These are phyloP conservation scores for Calidris pygmaea DNA, from an alignment of 2,113 vertebrate genomes.

Conservation along the genomic window DNA sequence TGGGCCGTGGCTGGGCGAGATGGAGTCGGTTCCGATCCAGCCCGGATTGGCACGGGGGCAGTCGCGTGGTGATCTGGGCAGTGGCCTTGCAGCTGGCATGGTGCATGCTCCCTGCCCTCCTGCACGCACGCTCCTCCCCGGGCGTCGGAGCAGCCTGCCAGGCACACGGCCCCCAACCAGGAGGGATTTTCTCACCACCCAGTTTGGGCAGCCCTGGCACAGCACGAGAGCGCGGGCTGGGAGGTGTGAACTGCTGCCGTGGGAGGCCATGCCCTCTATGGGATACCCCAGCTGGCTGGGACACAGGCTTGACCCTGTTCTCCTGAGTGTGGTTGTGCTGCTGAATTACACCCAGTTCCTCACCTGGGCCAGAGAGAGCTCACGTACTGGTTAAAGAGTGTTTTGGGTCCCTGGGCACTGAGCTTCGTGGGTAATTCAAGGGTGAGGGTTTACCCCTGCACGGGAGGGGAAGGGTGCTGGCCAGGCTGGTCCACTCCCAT, in stretches of 20 bases:
- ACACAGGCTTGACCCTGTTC: not conserved
- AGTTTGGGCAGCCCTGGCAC: not conserved
- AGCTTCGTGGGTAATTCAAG: not conserved
- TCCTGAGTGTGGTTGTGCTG: not conserved
- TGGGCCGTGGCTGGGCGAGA: not conserved
- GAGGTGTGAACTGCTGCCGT: not conserved
- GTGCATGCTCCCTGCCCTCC: not conserved
- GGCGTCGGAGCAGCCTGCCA: not conserved
- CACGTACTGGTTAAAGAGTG: not conserved
- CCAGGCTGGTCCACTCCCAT: fast-evolving
- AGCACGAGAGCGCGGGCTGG: not conserved
- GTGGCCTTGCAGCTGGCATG: not conserved
- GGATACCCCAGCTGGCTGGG: not conserved
- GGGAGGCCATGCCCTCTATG: fast-evolving
- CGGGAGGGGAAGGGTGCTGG: fast-evolving
- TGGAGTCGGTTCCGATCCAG: fast-evolving
- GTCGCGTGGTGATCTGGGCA: not conserved
- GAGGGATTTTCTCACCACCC: not conserved
- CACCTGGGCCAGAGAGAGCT: not conserved
- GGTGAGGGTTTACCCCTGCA: not conserved
- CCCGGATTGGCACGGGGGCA: not conserved
- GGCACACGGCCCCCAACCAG: not conserved
- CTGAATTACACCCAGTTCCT: not conserved
- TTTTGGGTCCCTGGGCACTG: not conserved
- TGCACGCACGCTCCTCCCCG: not conserved